A percentile compares a stretch with the other conserved stretches of the same genome.
Evolutionary conservation across 1,140 invertebrate genomes (phyloP).

Genomic region (Pseudobourletiella spinata): DNA sequence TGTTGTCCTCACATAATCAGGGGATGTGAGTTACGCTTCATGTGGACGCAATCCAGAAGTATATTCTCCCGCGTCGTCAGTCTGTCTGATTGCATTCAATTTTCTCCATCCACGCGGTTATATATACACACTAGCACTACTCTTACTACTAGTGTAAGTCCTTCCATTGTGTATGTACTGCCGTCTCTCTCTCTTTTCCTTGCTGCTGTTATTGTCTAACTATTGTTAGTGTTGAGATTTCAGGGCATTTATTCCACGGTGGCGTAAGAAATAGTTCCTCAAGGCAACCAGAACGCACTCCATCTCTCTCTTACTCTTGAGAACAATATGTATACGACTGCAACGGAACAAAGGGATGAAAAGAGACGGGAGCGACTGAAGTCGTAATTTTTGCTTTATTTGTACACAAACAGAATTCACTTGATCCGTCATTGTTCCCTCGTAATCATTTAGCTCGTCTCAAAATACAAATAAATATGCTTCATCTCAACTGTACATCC

Average conservation of each 20-base stretch:
- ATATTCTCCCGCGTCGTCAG: background rate
- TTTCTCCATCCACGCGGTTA: background rate
- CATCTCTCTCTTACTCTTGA: background rate
- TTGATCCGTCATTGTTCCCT: conserved; percentile 2
- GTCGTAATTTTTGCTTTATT: conserved; percentile 1
- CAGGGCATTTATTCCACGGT: background rate
- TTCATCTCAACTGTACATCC: no score
- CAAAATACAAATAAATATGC: background rate
- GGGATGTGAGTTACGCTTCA: background rate
- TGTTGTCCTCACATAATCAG: conserved; percentile 2
- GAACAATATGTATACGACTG: no score
- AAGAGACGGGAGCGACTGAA: background rate
- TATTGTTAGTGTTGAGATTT: background rate
- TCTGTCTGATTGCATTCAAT: conserved; percentile 5
- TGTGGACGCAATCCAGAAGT: background rate
- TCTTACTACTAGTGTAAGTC: no score
- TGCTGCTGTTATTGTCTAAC: background rate
- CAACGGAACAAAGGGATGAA: background rate
- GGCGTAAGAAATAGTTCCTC: background rate
- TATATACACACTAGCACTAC: no score
- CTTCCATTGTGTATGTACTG: background rate
- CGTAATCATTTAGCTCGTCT: background rate
- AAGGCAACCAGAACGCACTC: background rate
- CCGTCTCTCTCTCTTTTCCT: background rate
- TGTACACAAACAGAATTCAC: background rate